Evolutionary conservation across 2,888 invertebrate genomes (phyloP).

Genomic region (Drosophila antonietae): DNA sequence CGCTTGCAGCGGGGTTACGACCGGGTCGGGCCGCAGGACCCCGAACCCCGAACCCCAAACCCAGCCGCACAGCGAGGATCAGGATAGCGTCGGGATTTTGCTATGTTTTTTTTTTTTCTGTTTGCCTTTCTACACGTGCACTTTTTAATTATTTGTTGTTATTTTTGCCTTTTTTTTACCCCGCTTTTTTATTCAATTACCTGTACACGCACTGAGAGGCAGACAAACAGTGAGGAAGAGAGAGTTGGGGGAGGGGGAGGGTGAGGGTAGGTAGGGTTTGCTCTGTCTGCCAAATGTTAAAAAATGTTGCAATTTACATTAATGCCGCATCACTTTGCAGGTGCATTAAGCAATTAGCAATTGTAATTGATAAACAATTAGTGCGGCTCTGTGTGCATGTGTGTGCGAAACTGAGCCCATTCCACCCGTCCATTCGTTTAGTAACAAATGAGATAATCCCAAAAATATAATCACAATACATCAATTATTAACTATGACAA

Average conservation of each 20-base stretch:
- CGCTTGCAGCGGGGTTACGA: constrained; percentile 52
- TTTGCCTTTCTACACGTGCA: constrained; percentile 43
- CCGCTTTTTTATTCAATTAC: constrained; percentile 72
- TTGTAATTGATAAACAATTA: constrained; percentile 76
- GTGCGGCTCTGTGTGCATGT: constrained; percentile 34
- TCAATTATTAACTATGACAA: background rate
- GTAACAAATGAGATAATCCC: background rate
- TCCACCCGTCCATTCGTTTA: background rate
- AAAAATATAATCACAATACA: constrained; percentile 1
- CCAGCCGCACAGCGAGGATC: background rate
- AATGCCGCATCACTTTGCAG: constrained; percentile 51
- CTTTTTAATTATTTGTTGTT: constrained; percentile 53
- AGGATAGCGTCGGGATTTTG: constrained; percentile 27
- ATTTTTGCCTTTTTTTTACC: constrained; percentile 33
- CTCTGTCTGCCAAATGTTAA: constrained; percentile 37
- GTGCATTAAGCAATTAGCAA: constrained; percentile 74
- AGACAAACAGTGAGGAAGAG: background rate
- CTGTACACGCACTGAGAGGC: constrained; percentile 38
- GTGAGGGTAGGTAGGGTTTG: background rate
- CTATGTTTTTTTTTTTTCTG: constrained; percentile 13
- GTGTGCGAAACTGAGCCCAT: constrained; percentile 23
- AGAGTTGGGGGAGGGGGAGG: background rate
- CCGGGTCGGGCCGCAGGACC: background rate
- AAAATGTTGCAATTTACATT: constrained; percentile 59
- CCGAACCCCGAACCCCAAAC: background rate